A percentile compares a stretch with the other conserved stretches of the same genome.
These are phyloP conservation scores for Atractosteus spatula DNA, from an alignment of 2,113 vertebrate species.

Conservation along the genomic window DNA sequence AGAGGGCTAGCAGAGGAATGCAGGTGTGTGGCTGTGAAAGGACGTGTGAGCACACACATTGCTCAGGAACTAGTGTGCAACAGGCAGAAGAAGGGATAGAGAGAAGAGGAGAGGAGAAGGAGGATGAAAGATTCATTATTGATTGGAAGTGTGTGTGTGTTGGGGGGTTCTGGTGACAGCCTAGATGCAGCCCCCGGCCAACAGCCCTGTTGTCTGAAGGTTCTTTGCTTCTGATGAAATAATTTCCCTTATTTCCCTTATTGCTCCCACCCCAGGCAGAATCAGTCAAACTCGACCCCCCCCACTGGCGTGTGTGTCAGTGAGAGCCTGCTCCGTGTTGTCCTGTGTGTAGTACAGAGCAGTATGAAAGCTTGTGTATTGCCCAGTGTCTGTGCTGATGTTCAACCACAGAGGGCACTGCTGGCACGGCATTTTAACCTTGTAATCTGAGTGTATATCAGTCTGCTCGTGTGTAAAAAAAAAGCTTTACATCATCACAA, in stretches of 20 bases:
- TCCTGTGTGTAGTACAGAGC: too few species aligned
- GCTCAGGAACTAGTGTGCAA: background rate
- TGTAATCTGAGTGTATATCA: too few species aligned
- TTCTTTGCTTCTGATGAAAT: slow-evolving; percentile 59
- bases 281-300: slow-evolving; percentile 41
- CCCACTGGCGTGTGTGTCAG: too few species aligned
- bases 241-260: slow-evolving; percentile 46
- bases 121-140: slow-evolving; percentile 62
- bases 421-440: too few species aligned
- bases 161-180: slow-evolving; percentile 47
- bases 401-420: too few species aligned
- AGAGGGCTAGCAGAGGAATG: slow-evolving; percentile 17
- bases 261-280: slow-evolving; percentile 33
- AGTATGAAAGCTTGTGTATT: too few species aligned
- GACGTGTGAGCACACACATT: slow-evolving; percentile 7
- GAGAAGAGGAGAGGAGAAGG: background rate
- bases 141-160: slow-evolving; percentile 47
- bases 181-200: slow-evolving; percentile 33
- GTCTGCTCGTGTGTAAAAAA: too few species aligned
- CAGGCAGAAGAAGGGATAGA: slow-evolving; percentile 26
- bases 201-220: slow-evolving; percentile 54
- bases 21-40: slow-evolving; percentile 34
- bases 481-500: too few species aligned
- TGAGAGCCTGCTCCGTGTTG: too few species aligned
- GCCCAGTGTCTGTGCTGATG: too few species aligned